Evolutionary conservation across 2,797 vertebrate species (phyloP), one percentile per base, ranked within the genome.

Genomic region (Rhabdophis nuchalis): DNA sequence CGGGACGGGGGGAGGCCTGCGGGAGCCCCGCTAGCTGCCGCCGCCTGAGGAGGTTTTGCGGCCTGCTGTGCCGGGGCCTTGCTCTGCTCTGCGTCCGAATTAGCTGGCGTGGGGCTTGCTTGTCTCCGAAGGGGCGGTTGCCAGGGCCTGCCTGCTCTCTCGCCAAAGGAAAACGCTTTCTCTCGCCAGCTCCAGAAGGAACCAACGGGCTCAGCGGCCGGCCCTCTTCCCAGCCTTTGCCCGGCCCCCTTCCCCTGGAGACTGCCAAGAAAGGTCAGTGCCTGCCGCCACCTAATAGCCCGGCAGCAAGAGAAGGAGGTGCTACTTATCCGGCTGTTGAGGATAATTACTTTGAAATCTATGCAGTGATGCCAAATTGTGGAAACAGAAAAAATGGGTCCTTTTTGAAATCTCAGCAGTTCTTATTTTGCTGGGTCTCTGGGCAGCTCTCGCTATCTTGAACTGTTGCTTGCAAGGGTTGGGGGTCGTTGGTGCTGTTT

Each of bases 201-300:
- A 29, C 53, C 89, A 23, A 23, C 1, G 0, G 1, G 16, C 58
- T 53, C n/a, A 52, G 20, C 16, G 41, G 50, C 0, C 5, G 85
- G 5, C 89, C 54, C 2, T 11, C 89, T 1, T 29, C 57, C 64
- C 61, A 82, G 85, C 54, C 60, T 0, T 1, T 10, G 0, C 46
- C 89, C 4, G 46, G 20, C 0, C 53, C 56, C 27, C 64, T 29
- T 4, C 2, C 41, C 29, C 5, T 2, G 53, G 90, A 94, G 87
- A 89, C 94, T 1, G 12, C 93, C 0, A 61, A 82, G 41, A 94
- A 72, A 94, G 95, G 95, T 95, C 52, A 14, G 89, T 64, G 50
- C n/a, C 27, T 1, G n/a, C 13, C 9, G 12, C 2, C 41, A 18
- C 4, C 32, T n/a, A 2, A 32, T 27, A 2, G 4, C 27, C 5